These are phyloP conservation scores for Harlomillsia oculata DNA, from an alignment of 1,140 invertebrate species.

Conservation along the genomic window DNA sequence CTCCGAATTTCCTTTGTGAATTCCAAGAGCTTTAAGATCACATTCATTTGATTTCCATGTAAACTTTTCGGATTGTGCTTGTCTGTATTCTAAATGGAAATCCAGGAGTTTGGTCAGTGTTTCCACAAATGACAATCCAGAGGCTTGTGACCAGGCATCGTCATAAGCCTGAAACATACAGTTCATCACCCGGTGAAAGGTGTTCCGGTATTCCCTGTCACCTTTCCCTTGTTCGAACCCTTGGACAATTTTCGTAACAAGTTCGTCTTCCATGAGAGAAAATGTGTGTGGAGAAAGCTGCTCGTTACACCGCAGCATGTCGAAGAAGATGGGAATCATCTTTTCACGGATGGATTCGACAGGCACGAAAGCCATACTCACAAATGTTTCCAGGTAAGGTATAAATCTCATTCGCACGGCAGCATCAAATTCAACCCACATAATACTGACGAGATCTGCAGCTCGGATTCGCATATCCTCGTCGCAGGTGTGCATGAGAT, in stretches of 20 bases:
- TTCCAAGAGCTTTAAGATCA: constrained; percentile 79
- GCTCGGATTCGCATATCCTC: constrained; percentile 78
- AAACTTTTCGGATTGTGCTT: constrained; percentile 68
- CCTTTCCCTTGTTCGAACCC: constrained; percentile 70
- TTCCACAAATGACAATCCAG: constrained; percentile 60
- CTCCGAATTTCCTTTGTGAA: constrained; percentile 86
- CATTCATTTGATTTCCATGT: constrained; percentile 81
- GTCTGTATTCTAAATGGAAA: constrained; percentile 68
- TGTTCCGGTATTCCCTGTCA: constrained; percentile 61
- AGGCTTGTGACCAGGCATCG: constrained; percentile 28
- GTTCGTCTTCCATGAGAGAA: constrained; percentile 88
- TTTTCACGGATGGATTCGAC: constrained; percentile 73
- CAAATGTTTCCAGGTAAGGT: constrained; percentile 70
- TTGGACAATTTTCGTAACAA: constrained; percentile 84
- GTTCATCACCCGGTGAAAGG: constrained; percentile 64
- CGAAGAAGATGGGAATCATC: constrained; percentile 93
- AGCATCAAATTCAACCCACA: constrained; percentile 80
- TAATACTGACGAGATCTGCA: constrained; percentile 68
- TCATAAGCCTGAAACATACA: constrained; percentile 52
- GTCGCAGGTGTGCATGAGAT: constrained; percentile 60
- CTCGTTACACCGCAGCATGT: constrained; percentile 92
- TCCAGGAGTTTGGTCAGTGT: constrained; percentile 68
- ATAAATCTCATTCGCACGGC: constrained; percentile 76
- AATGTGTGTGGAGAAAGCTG: background rate
- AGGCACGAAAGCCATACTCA: constrained; percentile 90